These are phyloP conservation scores for Pegoplata infirma DNA, from an alignment of 2,888 invertebrate genomes.

Conservation along the genomic window DNA sequence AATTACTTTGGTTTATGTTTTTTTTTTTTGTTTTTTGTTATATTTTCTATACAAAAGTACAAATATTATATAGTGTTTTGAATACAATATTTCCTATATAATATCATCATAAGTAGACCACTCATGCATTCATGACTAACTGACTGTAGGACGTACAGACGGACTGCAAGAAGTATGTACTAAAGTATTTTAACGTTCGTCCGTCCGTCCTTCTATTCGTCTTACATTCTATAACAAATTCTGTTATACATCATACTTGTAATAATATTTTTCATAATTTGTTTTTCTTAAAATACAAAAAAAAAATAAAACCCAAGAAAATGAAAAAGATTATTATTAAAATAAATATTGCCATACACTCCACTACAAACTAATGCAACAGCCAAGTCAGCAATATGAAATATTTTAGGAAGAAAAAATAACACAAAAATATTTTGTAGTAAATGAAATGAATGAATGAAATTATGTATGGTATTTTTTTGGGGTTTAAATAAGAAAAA, in stretches of 20 bases:
- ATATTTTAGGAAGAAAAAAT: conserved; percentile 9
- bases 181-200: neutral
- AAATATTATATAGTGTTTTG: conserved; percentile 27
- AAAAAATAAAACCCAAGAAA: conserved; percentile 20
- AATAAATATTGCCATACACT: conserved; percentile 45
- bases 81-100: conserved; percentile 36
- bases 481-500: conserved; percentile 8
- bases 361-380: conserved; percentile 21
- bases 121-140: conserved; percentile 22
- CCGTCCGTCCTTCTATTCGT: neutral
- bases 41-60: conserved; percentile 48
- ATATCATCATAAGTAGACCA: conserved; percentile 18
- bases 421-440: neutral
- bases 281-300: conserved; percentile 33
- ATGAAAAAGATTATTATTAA: conserved; percentile 56
- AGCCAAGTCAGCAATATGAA: conserved; percentile 10
- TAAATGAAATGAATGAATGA: conserved; percentile 17
- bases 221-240: neutral
- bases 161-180: neutral
- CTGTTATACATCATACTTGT: conserved; percentile 40
- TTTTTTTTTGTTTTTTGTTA: no score
- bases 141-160: neutral
- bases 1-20: conserved; percentile 19
- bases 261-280: conserved; percentile 57
- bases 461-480: conserved; percentile 31